Conservation (phyloP, 2,797 vertebrate species). For the Fistularia tabacaria region DNA sequence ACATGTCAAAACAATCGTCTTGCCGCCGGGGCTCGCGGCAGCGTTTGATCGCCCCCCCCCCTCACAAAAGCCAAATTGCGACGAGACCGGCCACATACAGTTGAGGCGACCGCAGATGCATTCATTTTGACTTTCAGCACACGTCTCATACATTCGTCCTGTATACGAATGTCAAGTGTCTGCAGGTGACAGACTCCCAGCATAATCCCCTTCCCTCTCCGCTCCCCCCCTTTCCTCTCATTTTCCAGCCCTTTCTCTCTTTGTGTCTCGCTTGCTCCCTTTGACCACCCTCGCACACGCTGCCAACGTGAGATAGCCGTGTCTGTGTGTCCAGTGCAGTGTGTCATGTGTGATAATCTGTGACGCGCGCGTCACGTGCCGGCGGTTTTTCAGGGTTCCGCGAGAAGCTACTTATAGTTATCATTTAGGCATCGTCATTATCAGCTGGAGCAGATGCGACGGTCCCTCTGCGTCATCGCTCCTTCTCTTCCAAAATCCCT, state of each 20-base stretch:
- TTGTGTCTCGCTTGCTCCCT: constrained; percentile 52
- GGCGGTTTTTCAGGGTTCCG: constrained; percentile 60
- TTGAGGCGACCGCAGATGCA: constrained; percentile 10
- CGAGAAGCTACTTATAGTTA: constrained; percentile 71
- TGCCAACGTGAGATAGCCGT: constrained; percentile 57
- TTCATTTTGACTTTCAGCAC: constrained; percentile 36
- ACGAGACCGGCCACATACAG: constrained; percentile 38
- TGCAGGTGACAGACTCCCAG: constrained; percentile 42
- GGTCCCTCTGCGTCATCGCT: constrained; percentile 71
- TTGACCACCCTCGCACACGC: constrained; percentile 48
- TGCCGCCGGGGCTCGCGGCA: no score
- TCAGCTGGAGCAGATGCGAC: constrained; percentile 69
- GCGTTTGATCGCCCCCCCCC: neutral
- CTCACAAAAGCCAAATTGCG: constrained; percentile 35
- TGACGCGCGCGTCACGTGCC: constrained; percentile 58
- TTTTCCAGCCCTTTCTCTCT: constrained; percentile 49
- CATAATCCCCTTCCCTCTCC: constrained; percentile 29
- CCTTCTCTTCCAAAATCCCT: constrained; percentile 47
- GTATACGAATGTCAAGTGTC: constrained; percentile 38
- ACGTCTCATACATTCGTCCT: constrained; percentile 18
- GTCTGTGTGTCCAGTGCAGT: constrained; percentile 53
- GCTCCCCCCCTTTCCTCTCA: constrained; percentile 16
- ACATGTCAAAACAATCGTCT: no score
- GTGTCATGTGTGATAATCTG: constrained; percentile 65
- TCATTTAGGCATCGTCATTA: constrained; percentile 74